Conservation (phyloP, 1,140 invertebrate species). For the Drosophila miranda region DNA sequence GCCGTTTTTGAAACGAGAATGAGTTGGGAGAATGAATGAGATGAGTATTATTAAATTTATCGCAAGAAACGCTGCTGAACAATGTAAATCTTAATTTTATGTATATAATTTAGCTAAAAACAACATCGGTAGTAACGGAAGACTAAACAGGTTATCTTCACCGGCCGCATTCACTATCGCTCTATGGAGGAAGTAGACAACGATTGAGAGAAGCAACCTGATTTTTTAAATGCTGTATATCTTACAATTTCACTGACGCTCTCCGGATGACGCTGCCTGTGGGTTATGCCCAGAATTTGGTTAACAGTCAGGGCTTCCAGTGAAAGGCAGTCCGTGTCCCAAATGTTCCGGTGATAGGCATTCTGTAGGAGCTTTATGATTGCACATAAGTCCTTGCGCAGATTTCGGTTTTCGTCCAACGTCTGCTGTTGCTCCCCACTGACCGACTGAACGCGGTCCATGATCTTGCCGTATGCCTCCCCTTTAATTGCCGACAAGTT, state of each 20-base stretch:
- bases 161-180: no score
- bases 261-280: slow-evolving; percentile 31
- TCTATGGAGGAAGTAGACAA: no score
- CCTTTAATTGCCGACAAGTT: slow-evolving; percentile 61
- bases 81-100: no score
- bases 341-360: slow-evolving; percentile 46
- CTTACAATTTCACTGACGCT: slow-evolving; percentile 67
- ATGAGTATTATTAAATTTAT: no score
- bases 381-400: slow-evolving; percentile 61
- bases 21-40: no score
- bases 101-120: no score
- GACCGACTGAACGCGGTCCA: slow-evolving; percentile 35
- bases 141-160: no score
- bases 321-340: slow-evolving; percentile 43
- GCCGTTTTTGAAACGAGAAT: no score
- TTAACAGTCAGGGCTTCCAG: slow-evolving; percentile 61
- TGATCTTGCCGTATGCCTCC: slow-evolving; percentile 52
- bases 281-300: slow-evolving; percentile 43
- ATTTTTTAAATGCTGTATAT: not conserved
- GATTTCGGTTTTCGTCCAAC: slow-evolving; percentile 52
- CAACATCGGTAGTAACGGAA: no score
- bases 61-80: no score
- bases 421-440: slow-evolving; percentile 52
- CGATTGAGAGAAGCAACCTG: not conserved
- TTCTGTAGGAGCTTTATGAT: slow-evolving; percentile 61